These are phyloP conservation scores for Plutella xylostella DNA, from an alignment of 2,888 invertebrate species.

Conservation along the genomic window DNA sequence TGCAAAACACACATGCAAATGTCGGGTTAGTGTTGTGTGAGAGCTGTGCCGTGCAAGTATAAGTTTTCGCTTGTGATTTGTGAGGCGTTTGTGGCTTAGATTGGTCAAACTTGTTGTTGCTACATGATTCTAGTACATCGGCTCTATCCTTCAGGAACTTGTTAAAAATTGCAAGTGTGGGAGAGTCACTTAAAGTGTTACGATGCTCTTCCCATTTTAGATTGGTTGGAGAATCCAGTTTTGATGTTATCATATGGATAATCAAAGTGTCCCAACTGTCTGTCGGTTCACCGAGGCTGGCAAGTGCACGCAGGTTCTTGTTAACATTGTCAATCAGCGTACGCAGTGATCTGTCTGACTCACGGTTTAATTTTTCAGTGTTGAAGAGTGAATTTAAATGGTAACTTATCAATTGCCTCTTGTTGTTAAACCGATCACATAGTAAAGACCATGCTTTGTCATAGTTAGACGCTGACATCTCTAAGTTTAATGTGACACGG, in stretches of 20 bases:
- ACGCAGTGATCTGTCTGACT: constrained; percentile 11
- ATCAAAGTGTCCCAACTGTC: constrained; percentile 16
- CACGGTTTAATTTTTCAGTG: not conserved
- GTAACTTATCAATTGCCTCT: constrained; percentile 15
- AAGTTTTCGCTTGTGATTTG: too few species aligned
- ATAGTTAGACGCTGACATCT: constrained; percentile 16
- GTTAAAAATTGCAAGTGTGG: constrained; percentile 7
- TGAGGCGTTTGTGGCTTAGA: too few species aligned
- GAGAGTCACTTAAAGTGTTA: constrained; percentile 5
- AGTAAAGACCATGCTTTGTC: constrained; percentile 13
- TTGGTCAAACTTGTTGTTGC: constrained; percentile 1
- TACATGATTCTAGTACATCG: constrained; percentile 10
- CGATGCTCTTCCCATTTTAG: constrained; percentile 12
- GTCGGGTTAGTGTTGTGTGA: not conserved
- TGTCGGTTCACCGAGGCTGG: constrained; percentile 17
- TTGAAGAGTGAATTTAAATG: constrained; percentile 13
- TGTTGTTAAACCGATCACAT: constrained; percentile 15
- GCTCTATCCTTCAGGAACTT: constrained; percentile 12
- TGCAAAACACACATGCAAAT: constrained; percentile 8
- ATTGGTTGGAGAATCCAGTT: not conserved
- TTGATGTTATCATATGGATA: constrained; percentile 4
- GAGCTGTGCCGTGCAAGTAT: too few species aligned
- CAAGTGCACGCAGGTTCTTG: constrained; percentile 19
- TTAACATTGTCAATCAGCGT: constrained; percentile 18
- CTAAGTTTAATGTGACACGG: constrained; percentile 15